phyloP scores from a whole-genome alignment of 1,140 invertebrate species.

The Drosophila ambigua region DNA sequence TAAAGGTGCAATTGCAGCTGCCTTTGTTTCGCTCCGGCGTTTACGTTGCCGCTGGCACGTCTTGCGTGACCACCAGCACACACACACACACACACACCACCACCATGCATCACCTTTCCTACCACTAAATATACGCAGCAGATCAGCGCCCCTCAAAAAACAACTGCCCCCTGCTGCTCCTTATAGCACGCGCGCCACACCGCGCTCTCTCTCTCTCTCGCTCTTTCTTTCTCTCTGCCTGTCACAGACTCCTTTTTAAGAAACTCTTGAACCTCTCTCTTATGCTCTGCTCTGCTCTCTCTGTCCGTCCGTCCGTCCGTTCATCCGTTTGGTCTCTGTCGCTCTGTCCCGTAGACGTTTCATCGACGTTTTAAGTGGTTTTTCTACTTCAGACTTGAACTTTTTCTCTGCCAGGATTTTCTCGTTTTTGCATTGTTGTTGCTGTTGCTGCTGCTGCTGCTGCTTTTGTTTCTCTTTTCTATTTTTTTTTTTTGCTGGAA shows the following conservation, averaged over 20 bases:
- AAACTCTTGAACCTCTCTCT: slow-evolving; percentile 23
- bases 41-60: slow-evolving; percentile 46
- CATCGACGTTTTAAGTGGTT: slow-evolving; percentile 81
- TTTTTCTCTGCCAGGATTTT: slow-evolving; percentile 77
- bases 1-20: slow-evolving; percentile 82
- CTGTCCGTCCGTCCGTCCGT: not conserved
- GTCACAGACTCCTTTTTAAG: slow-evolving; percentile 64
- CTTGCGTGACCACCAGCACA: slow-evolving; percentile 75
- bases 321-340: slow-evolving; percentile 23
- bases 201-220: slow-evolving; percentile 13
- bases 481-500: slow-evolving; percentile 58
- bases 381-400: slow-evolving; percentile 77
- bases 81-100: slow-evolving; percentile 36
- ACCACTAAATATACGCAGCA: slow-evolving; percentile 71
- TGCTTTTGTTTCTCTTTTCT: slow-evolving; percentile 37
- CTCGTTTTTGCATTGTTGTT: slow-evolving; percentile 58
- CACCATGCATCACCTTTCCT: slow-evolving; percentile 59
- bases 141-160: slow-evolving; percentile 24
- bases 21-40: slow-evolving; percentile 59
- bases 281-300: slow-evolving; percentile 2
- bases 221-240: slow-evolving; percentile 9
- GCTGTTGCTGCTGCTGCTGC: slow-evolving; percentile 35
- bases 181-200: slow-evolving; percentile 50
- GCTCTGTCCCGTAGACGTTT: slow-evolving; percentile 52
- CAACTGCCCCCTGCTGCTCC: slow-evolving; percentile 56